Base-by-base conservation (phyloP, 2,888 invertebrate genomes). In the Tipula vernalis region DNA sequence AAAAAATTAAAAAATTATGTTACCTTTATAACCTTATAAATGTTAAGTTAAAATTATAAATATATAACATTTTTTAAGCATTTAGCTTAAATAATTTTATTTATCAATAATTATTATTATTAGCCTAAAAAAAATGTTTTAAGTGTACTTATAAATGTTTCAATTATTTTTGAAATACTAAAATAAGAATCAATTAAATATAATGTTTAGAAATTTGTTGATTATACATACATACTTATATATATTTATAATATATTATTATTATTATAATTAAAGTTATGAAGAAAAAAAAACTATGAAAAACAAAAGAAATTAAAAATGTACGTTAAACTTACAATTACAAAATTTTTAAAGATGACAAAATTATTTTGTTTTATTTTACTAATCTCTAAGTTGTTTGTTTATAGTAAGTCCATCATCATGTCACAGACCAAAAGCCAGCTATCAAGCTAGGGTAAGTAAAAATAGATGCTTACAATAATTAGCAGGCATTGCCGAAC, bases 221-320 rank as follows among this genome's bases (percentile, higher is more conserved):
- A 71, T 71, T 71, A 71, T 39, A 39, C 6, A 39, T 39, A 39
- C 39, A 39, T 28, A 28, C 28, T 28, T 28, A 28, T 71, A 71
- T 71, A 71, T 71, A 71, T 71, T 71, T 71, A 71, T 71, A 71
- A 71, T 71, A 71, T 71, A 71, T 71, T 71, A 71, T 71, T 71
- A 71, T 71, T 71, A 71, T 71, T 71, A 71, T 71, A 71, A 28
- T 71, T 28, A 71, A 71, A 71, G 3, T 71, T 71, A 28, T 71
- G 2, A 10, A 6, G 10, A 71, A 28, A 71, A 71, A 18, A 71
- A n/a, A 71, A 71, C 71, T 71, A 71, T 71, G 15, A 71, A 71
- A 71, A 71, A 71, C 28, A 71, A 71, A 71, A 71, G 71, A 71
- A 71, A 71, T 71, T 71, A 28, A 71, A 71, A 71, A 28, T 71